Evolutionary conservation across 2,113 vertebrate species (phyloP).

Genomic region (Poecilia latipinna): DNA sequence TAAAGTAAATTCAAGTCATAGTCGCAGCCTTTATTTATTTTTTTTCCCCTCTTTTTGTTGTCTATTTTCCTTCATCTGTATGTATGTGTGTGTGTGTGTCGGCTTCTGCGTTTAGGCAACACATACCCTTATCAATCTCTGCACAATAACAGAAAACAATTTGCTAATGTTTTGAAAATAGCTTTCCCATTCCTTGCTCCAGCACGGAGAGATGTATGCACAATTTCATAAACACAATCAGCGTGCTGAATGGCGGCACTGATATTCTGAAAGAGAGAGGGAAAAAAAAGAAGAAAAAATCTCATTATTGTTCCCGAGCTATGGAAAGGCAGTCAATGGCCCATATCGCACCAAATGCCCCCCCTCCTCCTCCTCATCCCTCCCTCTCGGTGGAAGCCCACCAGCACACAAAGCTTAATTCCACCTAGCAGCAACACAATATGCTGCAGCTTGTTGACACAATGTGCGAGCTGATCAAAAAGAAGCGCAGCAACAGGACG

Average conservation of each 20-base stretch:
- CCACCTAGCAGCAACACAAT: conserved; percentile 75
- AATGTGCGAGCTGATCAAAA: conserved; percentile 71
- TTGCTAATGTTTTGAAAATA: conserved; percentile 84
- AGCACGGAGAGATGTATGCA: conserved; percentile 78
- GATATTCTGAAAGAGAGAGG: conserved; percentile 63
- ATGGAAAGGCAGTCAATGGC: conserved; percentile 84
- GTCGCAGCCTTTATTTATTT: not conserved
- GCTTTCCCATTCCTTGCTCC: conserved; percentile 70
- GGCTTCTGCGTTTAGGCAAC: conserved; percentile 59
- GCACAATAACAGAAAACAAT: conserved; percentile 82
- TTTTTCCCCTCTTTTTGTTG: conserved; percentile 16
- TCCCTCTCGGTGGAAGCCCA: conserved; percentile 34
- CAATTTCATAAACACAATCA: conserved; percentile 85
- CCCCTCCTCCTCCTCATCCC: conserved; percentile 26
- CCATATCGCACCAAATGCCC: conserved; percentile 79
- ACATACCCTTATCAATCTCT: conserved; percentile 79
- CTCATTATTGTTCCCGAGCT: conserved; percentile 82
- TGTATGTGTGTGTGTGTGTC: conserved; percentile 7
- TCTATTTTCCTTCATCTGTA: conserved; percentile 6
- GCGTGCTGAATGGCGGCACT: conserved; percentile 77
- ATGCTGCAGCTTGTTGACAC: conserved; percentile 70
- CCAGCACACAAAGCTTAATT: conserved; percentile 75
- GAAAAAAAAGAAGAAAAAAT: conserved; percentile 49
- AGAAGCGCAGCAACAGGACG: conserved; percentile 25
- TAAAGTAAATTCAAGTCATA: conserved; percentile 19